A percentile compares a stretch with the other conserved stretches of the same genome.
These are phyloP conservation scores for Planococcus citri DNA, from an alignment of 1,140 invertebrate species.

Conservation along the genomic window DNA sequence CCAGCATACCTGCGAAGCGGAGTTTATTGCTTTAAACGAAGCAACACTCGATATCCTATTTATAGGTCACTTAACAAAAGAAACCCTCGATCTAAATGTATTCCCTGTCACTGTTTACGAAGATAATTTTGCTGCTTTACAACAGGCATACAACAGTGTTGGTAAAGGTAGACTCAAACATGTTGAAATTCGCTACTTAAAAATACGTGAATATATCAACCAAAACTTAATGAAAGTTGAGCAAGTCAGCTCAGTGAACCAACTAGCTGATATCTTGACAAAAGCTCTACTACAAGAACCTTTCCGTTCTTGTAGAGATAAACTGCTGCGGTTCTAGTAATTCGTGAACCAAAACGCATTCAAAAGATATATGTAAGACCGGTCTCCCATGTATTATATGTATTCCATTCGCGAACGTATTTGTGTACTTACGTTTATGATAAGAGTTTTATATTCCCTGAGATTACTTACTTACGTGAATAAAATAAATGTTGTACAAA, in stretches of 20 bases:
- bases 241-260: background rate
- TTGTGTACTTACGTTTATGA: too few species aligned
- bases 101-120: background rate
- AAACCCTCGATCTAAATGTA: background rate
- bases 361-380: too few species aligned
- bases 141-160: background rate
- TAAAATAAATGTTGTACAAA: too few species aligned
- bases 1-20: background rate
- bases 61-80: background rate
- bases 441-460: too few species aligned
- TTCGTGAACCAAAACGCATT: background rate
- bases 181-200: slow-evolving; percentile 13
- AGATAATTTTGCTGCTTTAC: slow-evolving; percentile 11
- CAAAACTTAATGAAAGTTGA: background rate
- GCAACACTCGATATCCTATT: background rate
- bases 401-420: too few species aligned
- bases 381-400: too few species aligned
- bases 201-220: background rate
- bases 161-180: slow-evolving; percentile 5
- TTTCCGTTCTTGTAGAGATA: background rate
- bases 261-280: background rate
- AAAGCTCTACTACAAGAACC: slow-evolving; percentile 2
- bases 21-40: slow-evolving; percentile 10
- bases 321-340: background rate
- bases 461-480: too few species aligned